These are phyloP conservation scores for Zygothrica quintamaculata DNA, from an alignment of 2,888 invertebrate genomes.

Conservation along the genomic window DNA sequence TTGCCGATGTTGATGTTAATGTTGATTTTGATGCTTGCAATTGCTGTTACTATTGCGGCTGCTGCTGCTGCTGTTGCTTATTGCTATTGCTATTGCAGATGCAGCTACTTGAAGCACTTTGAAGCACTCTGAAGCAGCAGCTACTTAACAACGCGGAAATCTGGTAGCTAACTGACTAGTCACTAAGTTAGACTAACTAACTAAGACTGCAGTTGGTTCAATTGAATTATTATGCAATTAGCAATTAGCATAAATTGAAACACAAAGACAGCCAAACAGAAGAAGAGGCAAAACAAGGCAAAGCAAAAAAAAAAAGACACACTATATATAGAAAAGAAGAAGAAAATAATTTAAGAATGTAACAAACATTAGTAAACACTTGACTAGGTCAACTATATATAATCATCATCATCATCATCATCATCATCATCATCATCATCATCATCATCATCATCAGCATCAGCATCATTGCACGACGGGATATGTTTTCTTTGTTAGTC, in stretches of 20 bases:
- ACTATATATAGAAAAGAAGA: neutral
- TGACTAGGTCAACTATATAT: slow-evolving; percentile 70
- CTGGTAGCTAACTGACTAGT: slow-evolving; percentile 41
- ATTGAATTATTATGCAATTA: slow-evolving; percentile 81
- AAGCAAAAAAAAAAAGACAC: too few species aligned
- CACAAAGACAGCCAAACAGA: slow-evolving; percentile 33
- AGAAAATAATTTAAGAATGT: slow-evolving; percentile 51
- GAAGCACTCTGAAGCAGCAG: slow-evolving; percentile 3
- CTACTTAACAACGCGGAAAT: slow-evolving; percentile 69
- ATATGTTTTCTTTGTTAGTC: neutral
- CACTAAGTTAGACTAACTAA: slow-evolving; percentile 31
- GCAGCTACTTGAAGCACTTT: neutral
- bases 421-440: slow-evolving; percentile 37
- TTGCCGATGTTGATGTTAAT: too few species aligned
- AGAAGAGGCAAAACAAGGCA: too few species aligned
- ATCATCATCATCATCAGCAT: slow-evolving; percentile 43
- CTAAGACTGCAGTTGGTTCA: slow-evolving; percentile 53
- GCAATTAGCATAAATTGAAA: slow-evolving; percentile 80
- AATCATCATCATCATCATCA: slow-evolving; percentile 37
- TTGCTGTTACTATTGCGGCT: neutral
- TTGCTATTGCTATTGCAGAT: neutral
- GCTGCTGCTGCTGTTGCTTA: neutral
- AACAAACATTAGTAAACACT: slow-evolving; percentile 64
- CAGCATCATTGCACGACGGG: slow-evolving; percentile 46
- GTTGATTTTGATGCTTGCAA: slow-evolving; percentile 51